Percentiles rank a stretch among this genome's conserved stretches.
These are phyloP conservation scores for Takifugu ocellatus DNA, from an alignment of 2,797 vertebrate species.

Conservation along the genomic window DNA sequence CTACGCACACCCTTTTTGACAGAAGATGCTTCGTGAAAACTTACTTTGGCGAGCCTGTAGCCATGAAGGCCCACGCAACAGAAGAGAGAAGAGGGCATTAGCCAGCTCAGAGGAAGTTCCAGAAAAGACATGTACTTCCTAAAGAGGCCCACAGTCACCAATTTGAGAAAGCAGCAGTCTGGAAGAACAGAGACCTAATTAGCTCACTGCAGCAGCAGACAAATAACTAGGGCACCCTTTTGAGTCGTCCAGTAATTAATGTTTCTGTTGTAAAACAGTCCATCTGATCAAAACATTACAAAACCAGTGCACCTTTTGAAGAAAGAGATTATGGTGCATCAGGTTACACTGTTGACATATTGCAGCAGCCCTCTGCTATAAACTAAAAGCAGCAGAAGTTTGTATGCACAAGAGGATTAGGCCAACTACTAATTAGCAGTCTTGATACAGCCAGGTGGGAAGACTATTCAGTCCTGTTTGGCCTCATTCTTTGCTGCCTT, in stretches of 20 bases:
- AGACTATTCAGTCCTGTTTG: conserved; percentile 25
- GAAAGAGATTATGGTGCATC: neutral
- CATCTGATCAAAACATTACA: neutral
- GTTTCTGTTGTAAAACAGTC: neutral
- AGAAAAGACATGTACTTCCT: conserved; percentile 88
- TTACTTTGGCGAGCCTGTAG: conserved; percentile 85
- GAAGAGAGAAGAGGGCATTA: conserved; percentile 70
- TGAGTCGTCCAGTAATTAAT: neutral
- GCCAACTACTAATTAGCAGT: conserved; percentile 11
- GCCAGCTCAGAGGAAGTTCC: conserved; percentile 85
- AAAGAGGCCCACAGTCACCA: conserved; percentile 82
- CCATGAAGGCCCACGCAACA: conserved; percentile 77
- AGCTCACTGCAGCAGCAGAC: conserved; percentile 21
- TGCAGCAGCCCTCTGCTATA: neutral
- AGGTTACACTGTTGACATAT: neutral
- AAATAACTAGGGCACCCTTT: conserved; percentile 6
- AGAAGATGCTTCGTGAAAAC: neutral
- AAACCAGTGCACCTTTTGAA: neutral
- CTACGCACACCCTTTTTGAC: conserved; percentile 7
- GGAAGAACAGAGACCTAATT: conserved; percentile 29
- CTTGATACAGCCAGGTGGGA: conserved; percentile 11
- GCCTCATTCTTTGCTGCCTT: conserved; percentile 23
- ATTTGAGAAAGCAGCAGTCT: conserved; percentile 83
- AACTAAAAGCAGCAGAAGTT: neutral
- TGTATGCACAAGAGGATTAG: conserved; percentile 17